phyloP scores from a whole-genome alignment of 2,888 invertebrate species.

The Trisateles emortualis region DNA sequence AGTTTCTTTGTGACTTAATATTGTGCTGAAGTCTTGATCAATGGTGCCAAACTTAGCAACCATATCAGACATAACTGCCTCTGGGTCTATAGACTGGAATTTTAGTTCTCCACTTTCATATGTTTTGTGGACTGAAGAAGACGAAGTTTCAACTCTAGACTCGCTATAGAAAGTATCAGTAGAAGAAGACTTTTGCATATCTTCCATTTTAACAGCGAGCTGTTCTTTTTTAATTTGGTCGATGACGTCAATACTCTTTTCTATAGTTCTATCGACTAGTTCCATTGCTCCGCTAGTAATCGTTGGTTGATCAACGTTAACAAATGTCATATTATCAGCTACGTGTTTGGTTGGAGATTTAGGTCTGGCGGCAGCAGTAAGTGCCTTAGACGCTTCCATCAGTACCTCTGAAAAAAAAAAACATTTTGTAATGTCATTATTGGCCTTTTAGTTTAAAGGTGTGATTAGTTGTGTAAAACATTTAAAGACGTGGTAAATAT shows the following conservation, averaged over 20 bases:
- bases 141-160: slow-evolving; percentile 78
- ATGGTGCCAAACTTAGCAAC: slow-evolving; percentile 71
- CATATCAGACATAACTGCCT: slow-evolving; percentile 78
- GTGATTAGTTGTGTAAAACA: slow-evolving; percentile 32
- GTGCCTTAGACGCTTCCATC: slow-evolving; percentile 71
- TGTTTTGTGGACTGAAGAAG: slow-evolving; percentile 77
- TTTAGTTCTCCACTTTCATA: slow-evolving; percentile 71
- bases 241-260: slow-evolving; percentile 77
- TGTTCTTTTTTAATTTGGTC: slow-evolving; percentile 80
- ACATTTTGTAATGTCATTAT: slow-evolving; percentile 12
- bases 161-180: slow-evolving; percentile 77
- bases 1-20: slow-evolving; percentile 84
- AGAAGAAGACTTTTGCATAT: slow-evolving; percentile 70
- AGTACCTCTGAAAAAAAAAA: slow-evolving; percentile 73
- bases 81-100: slow-evolving; percentile 76
- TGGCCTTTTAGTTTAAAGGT: neutral
- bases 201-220: slow-evolving; percentile 78
- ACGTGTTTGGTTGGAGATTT: slow-evolving; percentile 82
- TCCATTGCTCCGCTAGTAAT: slow-evolving; percentile 85
- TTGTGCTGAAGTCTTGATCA: slow-evolving; percentile 69
- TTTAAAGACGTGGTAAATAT: slow-evolving; percentile 20
- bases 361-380: slow-evolving; percentile 74
- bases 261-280: slow-evolving; percentile 82
- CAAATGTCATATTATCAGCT: slow-evolving; percentile 78
- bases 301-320: slow-evolving; percentile 84